Evolutionary conservation across 2,113 vertebrate genomes (phyloP).

Genomic region (Buteo buteo): DNA sequence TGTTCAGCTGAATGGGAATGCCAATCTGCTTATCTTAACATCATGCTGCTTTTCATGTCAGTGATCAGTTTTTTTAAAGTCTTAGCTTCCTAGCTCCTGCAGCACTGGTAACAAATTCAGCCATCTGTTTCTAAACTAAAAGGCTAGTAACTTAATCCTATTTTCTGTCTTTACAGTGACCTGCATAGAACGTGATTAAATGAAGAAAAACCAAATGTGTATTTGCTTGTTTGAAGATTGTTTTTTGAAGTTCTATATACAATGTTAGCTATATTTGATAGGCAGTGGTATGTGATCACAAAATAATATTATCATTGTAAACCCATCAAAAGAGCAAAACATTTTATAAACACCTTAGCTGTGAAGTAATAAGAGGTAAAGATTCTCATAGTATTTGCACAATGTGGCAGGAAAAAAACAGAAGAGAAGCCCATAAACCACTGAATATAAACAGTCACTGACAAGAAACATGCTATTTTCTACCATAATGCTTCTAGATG

Average conservation of each 20-base stretch:
- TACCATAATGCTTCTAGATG: neutral
- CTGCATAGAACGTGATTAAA: neutral
- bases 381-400: neutral
- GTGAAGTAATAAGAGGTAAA: neutral
- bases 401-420: neutral
- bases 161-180: conserved; percentile 22
- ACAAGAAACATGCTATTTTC: neutral
- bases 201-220: neutral
- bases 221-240: neutral
- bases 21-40: neutral
- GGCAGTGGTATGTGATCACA: neutral
- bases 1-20: neutral
- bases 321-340: accelerated
- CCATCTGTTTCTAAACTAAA: conserved; percentile 51
- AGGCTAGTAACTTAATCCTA: conserved; percentile 37
- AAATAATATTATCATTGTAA: neutral
- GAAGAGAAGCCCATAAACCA: neutral
- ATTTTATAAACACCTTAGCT: neutral
- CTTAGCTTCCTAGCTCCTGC: conserved; percentile 24
- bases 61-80: neutral
- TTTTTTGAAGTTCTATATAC: neutral
- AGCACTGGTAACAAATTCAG: conserved; percentile 15
- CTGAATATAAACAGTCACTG: neutral
- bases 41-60: neutral
- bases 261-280: neutral